A percentile compares a stretch with the other conserved stretches of the same genome.
Evolutionary conservation across 2,888 invertebrate species (phyloP).

Genomic region (Lasioglossum villosulum): DNA sequence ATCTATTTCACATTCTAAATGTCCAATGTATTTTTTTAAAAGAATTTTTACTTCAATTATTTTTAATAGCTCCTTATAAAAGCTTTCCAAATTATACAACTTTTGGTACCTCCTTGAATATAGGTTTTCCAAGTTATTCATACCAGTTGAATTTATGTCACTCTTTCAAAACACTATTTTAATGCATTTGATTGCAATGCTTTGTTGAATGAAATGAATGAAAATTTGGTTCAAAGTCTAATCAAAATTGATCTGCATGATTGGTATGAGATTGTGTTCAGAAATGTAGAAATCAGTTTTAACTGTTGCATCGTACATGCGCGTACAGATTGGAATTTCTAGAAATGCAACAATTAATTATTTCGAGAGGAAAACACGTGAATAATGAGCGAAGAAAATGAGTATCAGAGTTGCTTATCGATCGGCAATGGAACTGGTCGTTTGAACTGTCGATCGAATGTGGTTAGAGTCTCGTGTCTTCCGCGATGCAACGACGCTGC

Average conservation of each 20-base stretch:
- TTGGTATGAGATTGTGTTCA: not conserved
- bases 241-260: not conserved
- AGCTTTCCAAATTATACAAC: not conserved
- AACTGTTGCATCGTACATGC: not conserved
- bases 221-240: not conserved
- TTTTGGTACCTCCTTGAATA: not conserved
- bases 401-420: not conserved
- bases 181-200: too few relatives aligned
- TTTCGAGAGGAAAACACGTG: not conserved
- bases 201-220: too few relatives aligned
- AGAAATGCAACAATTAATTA: not conserved
- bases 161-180: too few relatives aligned
- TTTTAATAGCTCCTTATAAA: not conserved
- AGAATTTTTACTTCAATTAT: not conserved
- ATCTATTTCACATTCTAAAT: not conserved
- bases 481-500: slow-evolving; percentile 3
- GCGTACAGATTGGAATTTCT: not conserved
- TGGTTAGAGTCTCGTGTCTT: not conserved
- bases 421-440: not conserved
- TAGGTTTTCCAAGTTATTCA: fast-evolving
- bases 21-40: too few relatives aligned
- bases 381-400: not conserved
- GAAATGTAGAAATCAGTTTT: not conserved
- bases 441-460: slow-evolving; percentile 3
- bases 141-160: not conserved